phyloP scores from a whole-genome alignment of 2,113 vertebrate genomes.

The Leuciscus idus region DNA sequence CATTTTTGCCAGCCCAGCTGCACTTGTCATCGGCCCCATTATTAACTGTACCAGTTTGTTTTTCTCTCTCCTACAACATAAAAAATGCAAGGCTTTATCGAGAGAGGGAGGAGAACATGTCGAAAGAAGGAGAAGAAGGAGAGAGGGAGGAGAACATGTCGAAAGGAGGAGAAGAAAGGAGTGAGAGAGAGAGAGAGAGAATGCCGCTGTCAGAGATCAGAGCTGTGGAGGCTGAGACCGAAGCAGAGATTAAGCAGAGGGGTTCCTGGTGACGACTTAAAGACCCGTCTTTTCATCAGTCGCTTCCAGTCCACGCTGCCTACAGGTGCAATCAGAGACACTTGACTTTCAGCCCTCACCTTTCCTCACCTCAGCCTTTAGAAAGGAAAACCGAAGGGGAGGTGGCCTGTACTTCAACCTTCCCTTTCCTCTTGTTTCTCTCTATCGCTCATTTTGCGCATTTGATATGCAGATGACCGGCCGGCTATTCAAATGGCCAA shows the following conservation, averaged over 20 bases:
- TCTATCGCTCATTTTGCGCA: constrained; percentile 44
- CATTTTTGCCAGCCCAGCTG: constrained; percentile 65
- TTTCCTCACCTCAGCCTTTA: constrained; percentile 46
- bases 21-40: constrained; percentile 66
- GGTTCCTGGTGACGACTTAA: constrained; percentile 56
- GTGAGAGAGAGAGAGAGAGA: constrained; percentile 47
- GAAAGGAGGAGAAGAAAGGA: constrained; percentile 19
- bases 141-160: constrained; percentile 25
- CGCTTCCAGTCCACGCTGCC: constrained; percentile 47
- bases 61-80: constrained; percentile 56
- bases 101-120: constrained; percentile 30
- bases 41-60: constrained; percentile 65
- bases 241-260: constrained; percentile 54
- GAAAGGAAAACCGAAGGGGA: constrained; percentile 13
- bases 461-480: constrained; percentile 57
- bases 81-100: constrained; percentile 43
- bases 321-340: constrained; percentile 59
- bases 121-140: constrained; percentile 17
- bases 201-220: constrained; percentile 11
- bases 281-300: constrained; percentile 57
- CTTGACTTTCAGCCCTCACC: constrained; percentile 52
- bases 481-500: constrained; percentile 50
- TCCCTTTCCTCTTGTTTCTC: neutral
- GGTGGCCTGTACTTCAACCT: constrained; percentile 20
- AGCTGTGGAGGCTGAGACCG: constrained; percentile 48